Evolutionary conservation across 2,113 vertebrate species (phyloP), one percentile per base, ranked within the genome.

Genomic region (Muntiacus reevesi): DNA sequence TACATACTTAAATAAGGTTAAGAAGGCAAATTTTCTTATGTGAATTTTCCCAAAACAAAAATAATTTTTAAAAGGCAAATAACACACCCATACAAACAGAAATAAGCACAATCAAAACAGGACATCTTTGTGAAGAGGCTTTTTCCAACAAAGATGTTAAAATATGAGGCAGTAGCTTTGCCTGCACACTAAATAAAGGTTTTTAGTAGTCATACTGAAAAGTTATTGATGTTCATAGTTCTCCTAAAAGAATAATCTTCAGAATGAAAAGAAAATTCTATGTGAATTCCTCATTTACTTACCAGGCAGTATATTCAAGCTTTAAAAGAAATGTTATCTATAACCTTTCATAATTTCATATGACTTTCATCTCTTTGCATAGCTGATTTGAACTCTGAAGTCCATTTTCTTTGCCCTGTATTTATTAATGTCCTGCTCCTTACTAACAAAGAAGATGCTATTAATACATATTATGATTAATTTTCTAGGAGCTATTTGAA

Each of bases 401-500:
- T 19, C 54, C 19, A 85, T 92, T 83, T 95, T 92, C 40, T 87
- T 87, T 95, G 62, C 27, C 12, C 19, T 78, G 23, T 74, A 89
- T 96, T 91, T 94, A 81, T 81, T 67, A 93, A 74, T 50, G 14
- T 1, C 6, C 1, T 91, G 55, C n/a, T 84, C 57, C 45, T 94
- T 84, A 90, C 91, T 92, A 93, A 64, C 23, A 92, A 83, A 96
- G 15, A 96, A 90, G 57, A 79, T 71, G 43, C 7, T 60, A 78
- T 50, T 84, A 95, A 92, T 59, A 85, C 62, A 88, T 83, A 95
- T 79, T 55, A 88, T 23, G 6, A 50, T 76, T 93, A 89, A 96
- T 92, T 97, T 94, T 28, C 36, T 60, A 79, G 19, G 43, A 93
- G 36, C 15, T 81, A 83, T 87, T 79, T 97, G 85, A 96, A 97